Percentiles rank a stretch among this genome's conserved stretches.
These are phyloP conservation scores for Propithecus deckenii DNA, from an alignment of 2,797 vertebrate genomes.

Conservation along the genomic window DNA sequence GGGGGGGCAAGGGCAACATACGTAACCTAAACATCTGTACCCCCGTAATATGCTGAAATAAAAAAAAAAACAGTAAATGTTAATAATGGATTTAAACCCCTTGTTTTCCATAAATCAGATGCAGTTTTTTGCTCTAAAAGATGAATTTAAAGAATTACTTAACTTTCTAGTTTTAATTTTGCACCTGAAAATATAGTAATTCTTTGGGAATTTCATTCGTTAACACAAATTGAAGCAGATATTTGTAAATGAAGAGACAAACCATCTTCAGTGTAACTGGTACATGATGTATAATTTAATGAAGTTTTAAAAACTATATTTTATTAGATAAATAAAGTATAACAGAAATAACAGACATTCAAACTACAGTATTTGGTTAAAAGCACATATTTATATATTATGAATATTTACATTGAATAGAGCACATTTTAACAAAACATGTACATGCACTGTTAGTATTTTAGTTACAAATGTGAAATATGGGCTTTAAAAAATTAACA, in stretches of 20 bases:
- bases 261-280: background rate
- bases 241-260: constrained; percentile 51
- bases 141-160: constrained; percentile 54
- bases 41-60: too few species aligned
- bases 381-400: background rate
- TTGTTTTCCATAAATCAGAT: constrained; percentile 59
- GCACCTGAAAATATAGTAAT: constrained; percentile 28
- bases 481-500: constrained; percentile 8
- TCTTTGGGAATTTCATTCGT: constrained; percentile 36
- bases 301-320: background rate
- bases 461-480: constrained; percentile 37
- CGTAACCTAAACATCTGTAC: too few species aligned
- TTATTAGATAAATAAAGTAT: constrained; percentile 16
- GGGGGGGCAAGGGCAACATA: too few species aligned
- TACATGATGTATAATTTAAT: background rate
- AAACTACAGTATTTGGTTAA: constrained; percentile 14
- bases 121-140: constrained; percentile 15
- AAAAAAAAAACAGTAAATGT: background rate
- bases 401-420: constrained; percentile 32
- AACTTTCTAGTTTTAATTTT: constrained; percentile 65
- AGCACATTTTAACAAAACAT: constrained; percentile 30
- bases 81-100: constrained; percentile 48
- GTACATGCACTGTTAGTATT: background rate
- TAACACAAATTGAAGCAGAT: constrained; percentile 40
- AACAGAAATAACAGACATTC: constrained; percentile 24